phyloP scores from a whole-genome alignment of 1,140 invertebrate genomes.

The Copidosoma floridanum region DNA sequence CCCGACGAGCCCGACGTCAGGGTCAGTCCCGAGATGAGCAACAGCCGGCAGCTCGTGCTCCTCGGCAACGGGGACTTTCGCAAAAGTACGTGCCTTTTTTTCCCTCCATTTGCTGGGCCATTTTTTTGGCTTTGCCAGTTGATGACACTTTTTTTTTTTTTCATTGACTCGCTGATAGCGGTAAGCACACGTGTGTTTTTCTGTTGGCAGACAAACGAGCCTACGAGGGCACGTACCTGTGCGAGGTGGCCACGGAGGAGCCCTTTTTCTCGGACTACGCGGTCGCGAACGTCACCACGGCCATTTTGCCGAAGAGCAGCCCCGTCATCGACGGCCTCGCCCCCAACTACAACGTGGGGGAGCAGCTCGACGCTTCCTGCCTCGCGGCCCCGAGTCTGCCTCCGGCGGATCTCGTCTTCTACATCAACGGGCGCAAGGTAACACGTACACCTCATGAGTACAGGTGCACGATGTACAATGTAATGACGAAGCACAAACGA shows the following conservation, averaged over 20 bases:
- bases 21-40: slow-evolving; percentile 9
- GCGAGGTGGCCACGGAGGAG: slow-evolving; percentile 60
- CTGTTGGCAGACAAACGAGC: slow-evolving; percentile 11
- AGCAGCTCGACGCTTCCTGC: slow-evolving; percentile 73
- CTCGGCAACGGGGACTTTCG: slow-evolving; percentile 1
- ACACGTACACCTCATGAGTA: too few species aligned
- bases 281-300: slow-evolving; percentile 55
- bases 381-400: slow-evolving; percentile 72
- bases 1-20: not conserved
- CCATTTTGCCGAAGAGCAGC: slow-evolving; percentile 47
- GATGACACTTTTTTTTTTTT: too few species aligned
- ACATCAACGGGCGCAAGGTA: slow-evolving; percentile 73
- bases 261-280: slow-evolving; percentile 58
- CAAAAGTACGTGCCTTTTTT: slow-evolving; percentile 7
- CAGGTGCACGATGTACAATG: too few species aligned
- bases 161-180: too few species aligned
- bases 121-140: too few species aligned
- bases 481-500: too few species aligned
- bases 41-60: not conserved
- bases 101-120: too few species aligned
- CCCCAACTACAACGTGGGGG: slow-evolving; percentile 68
- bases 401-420: slow-evolving; percentile 68
- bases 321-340: slow-evolving; percentile 46
- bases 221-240: slow-evolving; percentile 58
- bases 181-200: not conserved